Percentiles rank a stretch among this genome's conserved stretches.
phyloP scores from a whole-genome alignment of 2,113 vertebrate species.

The Pelecanoides urinatrix region DNA sequence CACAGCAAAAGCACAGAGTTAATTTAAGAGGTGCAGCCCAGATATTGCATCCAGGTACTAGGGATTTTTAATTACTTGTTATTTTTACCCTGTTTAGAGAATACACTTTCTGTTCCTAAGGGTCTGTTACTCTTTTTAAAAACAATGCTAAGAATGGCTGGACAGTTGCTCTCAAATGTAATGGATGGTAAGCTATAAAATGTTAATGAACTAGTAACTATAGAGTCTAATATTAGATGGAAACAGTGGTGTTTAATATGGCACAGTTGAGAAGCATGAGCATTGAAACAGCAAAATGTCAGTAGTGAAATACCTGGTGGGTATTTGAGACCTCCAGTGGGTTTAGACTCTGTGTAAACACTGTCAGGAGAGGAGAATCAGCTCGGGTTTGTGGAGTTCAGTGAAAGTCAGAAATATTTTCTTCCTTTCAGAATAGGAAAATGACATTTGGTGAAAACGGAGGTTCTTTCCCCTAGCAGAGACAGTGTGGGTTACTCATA shows the following conservation, averaged over 20 bases:
- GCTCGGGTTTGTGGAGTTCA: slow-evolving; percentile 40
- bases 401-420: slow-evolving; percentile 53
- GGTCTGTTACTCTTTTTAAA: slow-evolving; percentile 1
- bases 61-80: slow-evolving; percentile 40
- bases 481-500: slow-evolving; percentile 70
- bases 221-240: slow-evolving; percentile 16
- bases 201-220: slow-evolving; percentile 41
- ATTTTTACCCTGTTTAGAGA: slow-evolving; percentile 26
- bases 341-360: slow-evolving; percentile 35
- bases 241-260: not conserved
- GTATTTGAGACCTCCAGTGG: slow-evolving; percentile 34
- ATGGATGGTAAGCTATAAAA: slow-evolving; percentile 27
- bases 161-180: slow-evolving; percentile 35
- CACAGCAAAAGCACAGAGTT: not conserved
- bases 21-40: slow-evolving; percentile 41
- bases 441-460: slow-evolving; percentile 65
- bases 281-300: slow-evolving; percentile 33
- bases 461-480: slow-evolving; percentile 61
- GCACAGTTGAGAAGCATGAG: not conserved
- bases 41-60: slow-evolving; percentile 22
- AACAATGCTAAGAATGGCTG: not conserved
- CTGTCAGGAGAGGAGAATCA: slow-evolving; percentile 6
- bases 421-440: slow-evolving; percentile 62
- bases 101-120: not conserved
- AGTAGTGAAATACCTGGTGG: slow-evolving; percentile 42